Conservation (phyloP, 2,113 vertebrate species). For the Gallinago undulata region DNA sequence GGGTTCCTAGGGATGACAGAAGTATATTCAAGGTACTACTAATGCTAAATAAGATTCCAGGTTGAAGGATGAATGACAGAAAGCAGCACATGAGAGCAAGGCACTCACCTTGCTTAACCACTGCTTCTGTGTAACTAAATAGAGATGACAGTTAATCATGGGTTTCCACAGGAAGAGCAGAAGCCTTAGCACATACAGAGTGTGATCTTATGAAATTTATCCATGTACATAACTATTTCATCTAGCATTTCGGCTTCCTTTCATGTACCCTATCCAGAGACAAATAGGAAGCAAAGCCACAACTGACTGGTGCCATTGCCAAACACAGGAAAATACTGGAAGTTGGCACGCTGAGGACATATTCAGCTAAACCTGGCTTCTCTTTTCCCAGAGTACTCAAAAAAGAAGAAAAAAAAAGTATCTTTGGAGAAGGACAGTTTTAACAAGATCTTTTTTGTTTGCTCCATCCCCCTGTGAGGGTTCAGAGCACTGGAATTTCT, state of each 20-base stretch:
- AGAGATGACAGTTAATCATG: neutral
- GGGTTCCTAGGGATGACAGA: neutral
- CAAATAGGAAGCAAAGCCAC: neutral
- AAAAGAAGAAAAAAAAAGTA: neutral
- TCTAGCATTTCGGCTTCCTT: neutral
- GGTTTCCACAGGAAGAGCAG: neutral
- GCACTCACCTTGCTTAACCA: neutral
- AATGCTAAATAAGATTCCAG: neutral
- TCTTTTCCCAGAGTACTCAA: neutral
- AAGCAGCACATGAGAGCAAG: neutral
- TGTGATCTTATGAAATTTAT: neutral
- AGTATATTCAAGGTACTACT: neutral
- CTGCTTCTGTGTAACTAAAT: neutral
- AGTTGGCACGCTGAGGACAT: neutral
- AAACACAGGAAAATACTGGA: neutral
- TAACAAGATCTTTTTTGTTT: conserved; percentile 67
- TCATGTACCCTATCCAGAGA: neutral
- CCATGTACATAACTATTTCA: neutral
- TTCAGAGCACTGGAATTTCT: conserved; percentile 59
- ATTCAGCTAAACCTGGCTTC: neutral
- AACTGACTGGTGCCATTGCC: neutral
- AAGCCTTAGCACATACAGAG: neutral
- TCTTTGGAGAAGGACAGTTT: conserved; percentile 58
- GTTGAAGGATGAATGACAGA: neutral
- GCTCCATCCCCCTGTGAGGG: conserved; percentile 49